Base-by-base conservation (phyloP, 2,797 vertebrate genomes). In the Artibeus lituratus region DNA sequence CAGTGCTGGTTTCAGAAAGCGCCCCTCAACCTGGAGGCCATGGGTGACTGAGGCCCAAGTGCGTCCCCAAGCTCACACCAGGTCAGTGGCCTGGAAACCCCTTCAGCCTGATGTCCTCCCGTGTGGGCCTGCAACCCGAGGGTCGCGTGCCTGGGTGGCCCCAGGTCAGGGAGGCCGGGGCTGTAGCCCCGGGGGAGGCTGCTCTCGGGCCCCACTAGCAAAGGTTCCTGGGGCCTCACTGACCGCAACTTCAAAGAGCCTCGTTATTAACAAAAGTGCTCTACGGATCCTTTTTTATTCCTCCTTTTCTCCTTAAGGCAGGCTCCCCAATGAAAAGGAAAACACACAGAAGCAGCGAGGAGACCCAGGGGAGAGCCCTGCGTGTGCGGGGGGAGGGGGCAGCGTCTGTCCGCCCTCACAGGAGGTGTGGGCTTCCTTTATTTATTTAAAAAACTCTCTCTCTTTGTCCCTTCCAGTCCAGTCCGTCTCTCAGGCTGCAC, bases 401-500 rank as follows among this genome's bases (percentile, higher is more conserved):
- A 21, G 29, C 0, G 0, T 7, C n/a, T 4, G 37, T 7, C 77
- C 59, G 1, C 57, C 74, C 82, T 44, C 3, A 0, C 1, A 8
- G 4, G 96, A 62, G 74, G 82, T 21, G 47, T 35, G 32, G 94
- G 83, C 78, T 80, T 5, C 67, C 77, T 80, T 37, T 18, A 32
- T 86, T 77, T 84, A 51, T 88, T 96, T 90, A n/a, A 94, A 65
- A 67, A 14, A 3, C 21, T n/a, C 32, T 47, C 59, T n/a, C n/a
- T 87, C 29, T 78, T 47, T 47, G 24, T 72, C 83, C 39, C 85
- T 76, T 53, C 92, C 78, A 6, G 42, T 73, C 94, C 96, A 62
- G 80, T 37, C 0, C 37, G 92, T 78, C 95, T 97, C 97, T 94
- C 81, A 22, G 94, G 91, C 96, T 72, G 82, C 0, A 42, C 95